phyloP scores from a whole-genome alignment of 2,888 invertebrate genomes.

The Pollenia amentaria region DNA sequence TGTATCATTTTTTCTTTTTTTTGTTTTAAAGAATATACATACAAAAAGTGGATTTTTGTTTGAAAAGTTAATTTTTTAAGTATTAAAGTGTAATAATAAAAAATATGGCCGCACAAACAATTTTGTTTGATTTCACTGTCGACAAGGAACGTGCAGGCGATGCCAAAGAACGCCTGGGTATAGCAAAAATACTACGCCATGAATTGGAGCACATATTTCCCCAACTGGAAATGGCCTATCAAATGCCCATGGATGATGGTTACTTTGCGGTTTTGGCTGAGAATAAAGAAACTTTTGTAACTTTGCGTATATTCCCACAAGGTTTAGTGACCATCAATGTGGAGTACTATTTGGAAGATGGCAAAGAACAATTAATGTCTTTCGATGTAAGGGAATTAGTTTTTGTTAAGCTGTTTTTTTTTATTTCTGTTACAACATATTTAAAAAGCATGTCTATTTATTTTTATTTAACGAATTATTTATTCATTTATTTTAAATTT shows the following conservation, averaged over 20 bases:
- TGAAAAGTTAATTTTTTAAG: not conserved
- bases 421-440: slow-evolving; percentile 34
- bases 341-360: slow-evolving; percentile 92
- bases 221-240: slow-evolving; percentile 89
- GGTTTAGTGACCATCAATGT: slow-evolving; percentile 93
- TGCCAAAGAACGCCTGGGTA: slow-evolving; percentile 87
- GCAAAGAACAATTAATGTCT: slow-evolving; percentile 89
- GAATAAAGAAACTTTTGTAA: slow-evolving; percentile 89
- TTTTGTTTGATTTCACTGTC: slow-evolving; percentile 92
- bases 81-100: slow-evolving; percentile 19
- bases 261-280: slow-evolving; percentile 89
- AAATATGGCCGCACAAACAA: slow-evolving; percentile 91
- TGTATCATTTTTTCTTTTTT: not conserved
- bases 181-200: slow-evolving; percentile 89
- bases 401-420: slow-evolving; percentile 12
- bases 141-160: slow-evolving; percentile 89
- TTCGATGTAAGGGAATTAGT: slow-evolving; percentile 88
- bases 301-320: slow-evolving; percentile 89
- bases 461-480: slow-evolving; percentile 27
- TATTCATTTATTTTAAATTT: slow-evolving; percentile 43
- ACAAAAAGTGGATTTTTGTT: slow-evolving; percentile 1
- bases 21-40: not conserved
- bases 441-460: slow-evolving; percentile 38
- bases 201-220: slow-evolving; percentile 90
- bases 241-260: slow-evolving; percentile 89